These are phyloP conservation scores for Columba janthina DNA, from an alignment of 2,113 vertebrate genomes.

Conservation along the genomic window DNA sequence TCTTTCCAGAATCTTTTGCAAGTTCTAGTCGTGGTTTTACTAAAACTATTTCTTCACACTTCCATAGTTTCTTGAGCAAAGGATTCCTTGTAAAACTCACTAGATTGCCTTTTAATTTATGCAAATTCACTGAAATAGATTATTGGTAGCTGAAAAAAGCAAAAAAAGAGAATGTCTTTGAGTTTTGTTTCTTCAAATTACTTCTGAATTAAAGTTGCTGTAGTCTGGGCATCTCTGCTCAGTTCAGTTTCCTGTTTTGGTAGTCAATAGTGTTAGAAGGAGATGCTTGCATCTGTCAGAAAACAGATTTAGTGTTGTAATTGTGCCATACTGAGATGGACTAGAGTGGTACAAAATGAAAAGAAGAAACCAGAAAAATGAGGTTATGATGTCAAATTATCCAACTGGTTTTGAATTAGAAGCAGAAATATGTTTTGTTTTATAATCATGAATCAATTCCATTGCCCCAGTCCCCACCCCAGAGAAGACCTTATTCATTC, in stretches of 20 bases:
- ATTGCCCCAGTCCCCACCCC: neutral
- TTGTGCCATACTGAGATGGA: neutral
- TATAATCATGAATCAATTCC: neutral
- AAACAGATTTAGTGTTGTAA: constrained; percentile 1
- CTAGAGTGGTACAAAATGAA: neutral
- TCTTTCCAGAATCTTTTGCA: neutral
- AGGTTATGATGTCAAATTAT: neutral
- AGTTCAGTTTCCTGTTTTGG: neutral
- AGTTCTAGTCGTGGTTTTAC: neutral
- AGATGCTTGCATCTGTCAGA: neutral
- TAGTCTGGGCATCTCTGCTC: neutral
- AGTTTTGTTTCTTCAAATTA: neutral
- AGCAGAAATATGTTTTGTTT: neutral
- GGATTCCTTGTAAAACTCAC: neutral
- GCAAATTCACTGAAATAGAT: neutral
- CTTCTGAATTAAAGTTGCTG: neutral
- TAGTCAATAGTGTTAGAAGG: neutral
- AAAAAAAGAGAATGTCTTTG: neutral
- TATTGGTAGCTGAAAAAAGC: neutral
- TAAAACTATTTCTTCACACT: neutral
- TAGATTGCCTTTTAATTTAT: neutral
- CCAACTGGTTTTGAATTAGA: neutral
- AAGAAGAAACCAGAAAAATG: neutral
- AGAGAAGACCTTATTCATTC: neutral
- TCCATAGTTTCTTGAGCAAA: neutral